phyloP scores from a whole-genome alignment of 2,888 invertebrate genomes.

The Nipponacmea schrenckii region DNA sequence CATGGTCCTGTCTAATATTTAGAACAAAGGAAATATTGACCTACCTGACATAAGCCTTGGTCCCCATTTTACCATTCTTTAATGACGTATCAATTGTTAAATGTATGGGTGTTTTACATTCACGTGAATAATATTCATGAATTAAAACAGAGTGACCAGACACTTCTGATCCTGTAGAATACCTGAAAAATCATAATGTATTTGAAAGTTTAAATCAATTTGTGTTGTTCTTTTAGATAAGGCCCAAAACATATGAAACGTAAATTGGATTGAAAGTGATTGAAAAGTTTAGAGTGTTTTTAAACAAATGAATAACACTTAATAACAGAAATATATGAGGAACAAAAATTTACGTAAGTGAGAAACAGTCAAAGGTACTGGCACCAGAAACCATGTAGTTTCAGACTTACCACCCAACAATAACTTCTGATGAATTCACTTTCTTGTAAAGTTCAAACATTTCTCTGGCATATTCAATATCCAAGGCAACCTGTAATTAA shows the following conservation, averaged over 20 bases:
- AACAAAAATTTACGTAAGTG: no score
- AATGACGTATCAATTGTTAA: constrained; percentile 94
- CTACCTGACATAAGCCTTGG: constrained; percentile 88
- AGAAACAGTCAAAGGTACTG: no score
- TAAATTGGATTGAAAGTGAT: no score
- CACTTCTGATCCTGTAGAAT: constrained; percentile 96
- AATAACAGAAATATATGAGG: no score
- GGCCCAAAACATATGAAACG: no score
- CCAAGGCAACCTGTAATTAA: constrained; percentile 87
- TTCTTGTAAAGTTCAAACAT: constrained; percentile 92
- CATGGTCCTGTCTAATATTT: no score
- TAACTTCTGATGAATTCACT: constrained; percentile 91
- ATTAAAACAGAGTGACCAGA: constrained; percentile 97
- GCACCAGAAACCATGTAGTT: no score
- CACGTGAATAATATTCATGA: constrained; percentile 95
- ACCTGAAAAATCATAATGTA: constrained; percentile 68
- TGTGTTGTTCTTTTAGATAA: no score
- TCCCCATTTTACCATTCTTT: constrained; percentile 87
- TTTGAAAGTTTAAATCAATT: no score
- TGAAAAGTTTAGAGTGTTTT: no score
- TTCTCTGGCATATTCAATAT: constrained; percentile 95
- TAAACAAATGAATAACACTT: no score
- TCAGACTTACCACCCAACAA: constrained; percentile 91
- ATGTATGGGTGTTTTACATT: constrained; percentile 89
- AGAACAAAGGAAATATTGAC: no score